A percentile compares a stretch with the other conserved stretches of the same genome.
Conservation (phyloP, 2,113 vertebrate species). For the Corythornis madagascariensis region DNA sequence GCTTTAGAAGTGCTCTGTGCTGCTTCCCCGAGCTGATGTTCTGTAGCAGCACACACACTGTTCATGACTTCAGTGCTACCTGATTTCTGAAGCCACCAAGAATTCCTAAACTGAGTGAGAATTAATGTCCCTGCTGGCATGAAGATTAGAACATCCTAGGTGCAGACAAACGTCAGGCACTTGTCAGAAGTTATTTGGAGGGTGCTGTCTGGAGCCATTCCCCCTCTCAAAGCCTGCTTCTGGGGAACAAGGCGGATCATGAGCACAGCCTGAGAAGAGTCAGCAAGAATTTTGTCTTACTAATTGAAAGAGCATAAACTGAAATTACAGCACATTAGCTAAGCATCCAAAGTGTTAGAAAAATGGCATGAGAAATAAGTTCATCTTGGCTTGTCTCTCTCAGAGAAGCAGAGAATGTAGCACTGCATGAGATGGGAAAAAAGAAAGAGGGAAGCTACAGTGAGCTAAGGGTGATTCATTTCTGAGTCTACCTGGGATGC, state of each 20-base stretch:
- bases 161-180: conserved; percentile 43
- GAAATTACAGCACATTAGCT: conserved; percentile 48
- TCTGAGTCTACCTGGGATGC: background rate
- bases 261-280: conserved; percentile 22
- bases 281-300: conserved; percentile 46
- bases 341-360: conserved; percentile 27
- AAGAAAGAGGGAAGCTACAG: background rate
- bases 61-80: background rate
- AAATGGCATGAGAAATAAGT: conserved; percentile 46
- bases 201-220: conserved; percentile 45
- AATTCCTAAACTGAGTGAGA: conserved; percentile 40
- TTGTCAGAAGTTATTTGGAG: conserved; percentile 52
- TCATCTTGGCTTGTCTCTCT: background rate
- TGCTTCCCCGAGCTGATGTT: too few relatives aligned
- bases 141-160: conserved; percentile 49
- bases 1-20: background rate
- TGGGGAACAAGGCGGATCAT: conserved; percentile 29
- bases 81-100: conserved; percentile 47
- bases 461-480: background rate
- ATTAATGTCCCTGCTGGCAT: conserved; percentile 51
- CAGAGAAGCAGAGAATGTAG: background rate
- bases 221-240: conserved; percentile 47
- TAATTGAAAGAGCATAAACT: conserved; percentile 59
- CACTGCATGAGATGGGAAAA: background rate
- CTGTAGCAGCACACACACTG: too few relatives aligned